Evolutionary conservation across 2,797 vertebrate genomes (phyloP), one percentile per base, ranked within the genome.

Genomic region (Merluccius polli): DNA sequence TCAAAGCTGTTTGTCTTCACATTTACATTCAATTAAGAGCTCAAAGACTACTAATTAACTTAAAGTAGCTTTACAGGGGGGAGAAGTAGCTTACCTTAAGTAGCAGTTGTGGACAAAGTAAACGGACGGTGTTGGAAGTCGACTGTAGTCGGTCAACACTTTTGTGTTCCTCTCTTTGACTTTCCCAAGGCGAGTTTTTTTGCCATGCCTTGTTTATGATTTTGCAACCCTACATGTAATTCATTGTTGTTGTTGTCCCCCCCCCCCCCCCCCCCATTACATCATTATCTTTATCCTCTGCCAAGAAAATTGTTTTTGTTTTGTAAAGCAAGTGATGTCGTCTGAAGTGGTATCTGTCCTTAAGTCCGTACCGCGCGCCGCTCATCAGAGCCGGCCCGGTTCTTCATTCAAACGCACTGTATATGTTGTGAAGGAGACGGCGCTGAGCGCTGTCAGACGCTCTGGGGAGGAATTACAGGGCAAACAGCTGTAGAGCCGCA

Each of bases 41-140:
- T 87, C 83, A 88, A 90, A 90, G 86, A 85, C 78, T 68, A 69
- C 78, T 87, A 89, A 92, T 91, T 88, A 89, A 88, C 87, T 83
- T 78, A 75, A 82, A 76, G 21, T 21, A 2, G 31, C 81, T 88
- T 87, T 74, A 12, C 59, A 27, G 72, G 75, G 87, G 78, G 83
- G 68, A 52, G 84, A 74, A 80, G 83, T 82, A 72, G 79, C 74
- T 70, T 38, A 15, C 32, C 29, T 44, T 27, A 12, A 41, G n/a
- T 12, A 65, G 33, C n/a, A 41, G 11, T 10, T 78, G 38, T 71
- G 75, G 35, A 77, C 70, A 78, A 70, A 86, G 70, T 79, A 15
- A 30, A 18, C 31, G 32, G 27, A 29, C 59, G 7, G 8, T 10
- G 59, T 18, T 27, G n/a, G n/a, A 0, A 27, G n/a, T 3, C 9